These are phyloP conservation scores for Enteromius mattozi DNA, from an alignment of 2,797 vertebrate species.

Conservation along the genomic window DNA sequence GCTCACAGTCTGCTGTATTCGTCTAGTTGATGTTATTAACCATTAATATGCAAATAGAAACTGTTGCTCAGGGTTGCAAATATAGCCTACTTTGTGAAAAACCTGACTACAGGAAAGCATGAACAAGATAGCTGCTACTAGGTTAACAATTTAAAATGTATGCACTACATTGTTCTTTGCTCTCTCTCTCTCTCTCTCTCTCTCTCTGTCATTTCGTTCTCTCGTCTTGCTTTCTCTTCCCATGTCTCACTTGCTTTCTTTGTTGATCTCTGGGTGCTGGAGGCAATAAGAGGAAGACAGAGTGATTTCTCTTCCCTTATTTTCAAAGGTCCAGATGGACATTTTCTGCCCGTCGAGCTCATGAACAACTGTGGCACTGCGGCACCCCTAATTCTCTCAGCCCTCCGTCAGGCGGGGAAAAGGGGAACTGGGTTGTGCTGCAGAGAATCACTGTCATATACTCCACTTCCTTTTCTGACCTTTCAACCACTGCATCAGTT, in stretches of 20 bases:
- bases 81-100: neutral
- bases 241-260: slow-evolving; percentile 13
- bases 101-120: too few relatives aligned
- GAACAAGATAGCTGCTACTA: neutral
- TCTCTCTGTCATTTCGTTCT: slow-evolving; percentile 13
- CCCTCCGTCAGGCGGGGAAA: neutral
- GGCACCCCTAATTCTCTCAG: slow-evolving; percentile 33
- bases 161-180: neutral
- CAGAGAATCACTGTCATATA: neutral
- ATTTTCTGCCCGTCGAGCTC: slow-evolving; percentile 15
- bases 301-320: slow-evolving; percentile 19
- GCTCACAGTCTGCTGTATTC: neutral
- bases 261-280: slow-evolving; percentile 1
- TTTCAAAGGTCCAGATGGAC: slow-evolving; percentile 26
- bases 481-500: slow-evolving; percentile 9
- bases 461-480: slow-evolving; percentile 27
- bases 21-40: neutral
- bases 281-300: slow-evolving; percentile 23
- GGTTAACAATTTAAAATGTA: neutral
- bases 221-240: neutral
- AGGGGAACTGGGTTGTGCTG: slow-evolving; percentile 10
- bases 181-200: neutral
- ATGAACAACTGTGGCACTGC: slow-evolving; percentile 44
- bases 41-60: neutral
- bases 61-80: neutral